Conservation (phyloP, 2,113 vertebrate species). For the Sylvietta virens region DNA sequence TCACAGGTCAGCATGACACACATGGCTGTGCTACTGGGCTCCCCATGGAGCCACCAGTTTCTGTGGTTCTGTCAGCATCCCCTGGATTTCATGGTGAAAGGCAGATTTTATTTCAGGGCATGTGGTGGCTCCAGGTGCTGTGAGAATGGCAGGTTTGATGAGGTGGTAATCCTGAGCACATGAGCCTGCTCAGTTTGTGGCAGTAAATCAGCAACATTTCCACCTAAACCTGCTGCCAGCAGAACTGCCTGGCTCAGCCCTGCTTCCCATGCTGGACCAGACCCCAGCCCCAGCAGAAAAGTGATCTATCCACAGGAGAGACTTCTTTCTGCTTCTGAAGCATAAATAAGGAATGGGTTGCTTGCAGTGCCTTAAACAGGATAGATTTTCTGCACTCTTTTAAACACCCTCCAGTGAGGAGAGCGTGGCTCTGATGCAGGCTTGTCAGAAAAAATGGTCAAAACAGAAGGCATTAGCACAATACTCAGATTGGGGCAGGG, state of each 20-base stretch:
- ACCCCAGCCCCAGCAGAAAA: not conserved
- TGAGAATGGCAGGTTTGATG: not conserved
- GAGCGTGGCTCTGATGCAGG: not conserved
- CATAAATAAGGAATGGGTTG: not conserved
- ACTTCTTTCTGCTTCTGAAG: not conserved
- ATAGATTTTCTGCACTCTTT: not conserved
- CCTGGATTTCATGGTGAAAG: not conserved
- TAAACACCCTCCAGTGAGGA: not conserved
- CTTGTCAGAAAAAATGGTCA: not conserved
- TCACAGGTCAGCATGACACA: not conserved
- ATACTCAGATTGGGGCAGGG: not conserved
- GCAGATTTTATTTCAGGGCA: not conserved
- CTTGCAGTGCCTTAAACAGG: not conserved
- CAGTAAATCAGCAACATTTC: not conserved
- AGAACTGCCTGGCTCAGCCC: not conserved
- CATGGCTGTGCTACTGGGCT: rapidly evolving
- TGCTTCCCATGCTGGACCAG: not conserved
- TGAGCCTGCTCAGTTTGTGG: not conserved
- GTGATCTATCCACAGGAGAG: not conserved
- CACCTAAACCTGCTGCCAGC: not conserved
- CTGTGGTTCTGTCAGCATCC: not conserved
- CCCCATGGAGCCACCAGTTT: rapidly evolving
- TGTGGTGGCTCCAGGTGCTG: not conserved
- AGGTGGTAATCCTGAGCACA: not conserved
- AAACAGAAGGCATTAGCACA: not conserved